phyloP scores from a whole-genome alignment of 2,888 invertebrate genomes.

The Muscina levida region DNA sequence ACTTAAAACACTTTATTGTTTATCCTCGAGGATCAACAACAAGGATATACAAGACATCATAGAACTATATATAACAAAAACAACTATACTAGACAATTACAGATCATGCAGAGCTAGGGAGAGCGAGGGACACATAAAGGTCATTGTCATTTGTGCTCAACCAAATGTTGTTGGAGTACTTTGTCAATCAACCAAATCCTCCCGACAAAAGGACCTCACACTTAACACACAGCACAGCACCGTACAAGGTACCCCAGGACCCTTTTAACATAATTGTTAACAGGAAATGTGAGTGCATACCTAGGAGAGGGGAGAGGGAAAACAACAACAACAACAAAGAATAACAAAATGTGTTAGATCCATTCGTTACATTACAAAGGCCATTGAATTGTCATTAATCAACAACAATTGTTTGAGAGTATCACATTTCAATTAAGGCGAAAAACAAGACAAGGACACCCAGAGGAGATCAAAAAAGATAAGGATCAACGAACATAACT shows the following conservation, averaged over 20 bases:
- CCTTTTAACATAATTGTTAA: not conserved
- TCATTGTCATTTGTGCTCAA: slow-evolving; percentile 15
- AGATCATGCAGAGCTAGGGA: no score
- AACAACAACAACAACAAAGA: not conserved
- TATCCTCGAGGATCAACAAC: slow-evolving; percentile 22
- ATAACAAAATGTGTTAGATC: slow-evolving; percentile 38
- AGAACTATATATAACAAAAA: not conserved
- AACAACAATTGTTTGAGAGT: slow-evolving; percentile 38
- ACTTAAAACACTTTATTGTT: slow-evolving; percentile 8
- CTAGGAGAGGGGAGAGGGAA: slow-evolving; percentile 7
- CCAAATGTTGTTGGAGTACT: no score
- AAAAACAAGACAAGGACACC: not conserved
- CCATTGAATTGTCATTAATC: slow-evolving; percentile 41
- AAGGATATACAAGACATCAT: no score
- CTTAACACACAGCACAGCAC: slow-evolving; percentile 25
- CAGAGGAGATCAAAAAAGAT: not conserved
- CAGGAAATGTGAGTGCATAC: not conserved
- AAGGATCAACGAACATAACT: not conserved
- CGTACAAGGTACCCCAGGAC: not conserved
- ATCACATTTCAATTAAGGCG: slow-evolving; percentile 46
- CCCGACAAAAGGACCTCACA: slow-evolving; percentile 40
- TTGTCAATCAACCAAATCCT: not conserved
- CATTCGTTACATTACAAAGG: slow-evolving; percentile 29
- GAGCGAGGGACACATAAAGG: no score
- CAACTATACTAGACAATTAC: slow-evolving; percentile 21